Percentiles rank a stretch among this genome's conserved stretches.
Conservation (phyloP, 2,888 invertebrate genomes). For the Biston betularia region DNA sequence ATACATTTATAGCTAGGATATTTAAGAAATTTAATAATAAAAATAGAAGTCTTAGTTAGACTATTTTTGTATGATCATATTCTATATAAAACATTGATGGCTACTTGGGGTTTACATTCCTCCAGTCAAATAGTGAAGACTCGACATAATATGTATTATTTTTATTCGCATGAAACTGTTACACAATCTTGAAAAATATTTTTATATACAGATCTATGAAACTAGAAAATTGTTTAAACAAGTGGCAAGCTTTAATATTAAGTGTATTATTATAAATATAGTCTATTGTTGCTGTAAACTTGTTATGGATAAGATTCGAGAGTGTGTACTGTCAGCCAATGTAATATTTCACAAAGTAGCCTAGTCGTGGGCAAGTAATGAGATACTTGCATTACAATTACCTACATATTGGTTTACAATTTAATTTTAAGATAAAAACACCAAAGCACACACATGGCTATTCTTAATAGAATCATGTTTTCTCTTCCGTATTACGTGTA, state of each 20-base stretch:
- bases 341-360: conserved; percentile 2
- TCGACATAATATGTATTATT: neutral
- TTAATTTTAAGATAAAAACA: conserved; percentile 31
- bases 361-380: neutral
- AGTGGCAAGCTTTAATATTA: conserved; percentile 79
- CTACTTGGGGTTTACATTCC: neutral
- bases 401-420: conserved; percentile 15
- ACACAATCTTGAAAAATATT: conserved; percentile 14
- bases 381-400: neutral
- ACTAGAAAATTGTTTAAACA: conserved; percentile 53
- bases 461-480: conserved; percentile 27
- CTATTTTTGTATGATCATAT: conserved; percentile 66
- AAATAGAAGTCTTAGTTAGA: conserved; percentile 51
- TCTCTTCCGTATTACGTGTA: conserved; percentile 36
- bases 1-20: conserved; percentile 46
- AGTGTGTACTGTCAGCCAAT: conserved; percentile 44
- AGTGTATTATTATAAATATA: conserved; percentile 70
- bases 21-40: conserved; percentile 47
- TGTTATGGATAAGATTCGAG: conserved; percentile 70
- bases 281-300: conserved; percentile 79
- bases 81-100: conserved; percentile 44
- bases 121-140: neutral
- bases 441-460: conserved; percentile 41
- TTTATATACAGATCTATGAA: conserved; percentile 34
- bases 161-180: neutral